These are phyloP conservation scores for Drosophila prostipennis DNA, from an alignment of 2,888 invertebrate species.

Conservation along the genomic window DNA sequence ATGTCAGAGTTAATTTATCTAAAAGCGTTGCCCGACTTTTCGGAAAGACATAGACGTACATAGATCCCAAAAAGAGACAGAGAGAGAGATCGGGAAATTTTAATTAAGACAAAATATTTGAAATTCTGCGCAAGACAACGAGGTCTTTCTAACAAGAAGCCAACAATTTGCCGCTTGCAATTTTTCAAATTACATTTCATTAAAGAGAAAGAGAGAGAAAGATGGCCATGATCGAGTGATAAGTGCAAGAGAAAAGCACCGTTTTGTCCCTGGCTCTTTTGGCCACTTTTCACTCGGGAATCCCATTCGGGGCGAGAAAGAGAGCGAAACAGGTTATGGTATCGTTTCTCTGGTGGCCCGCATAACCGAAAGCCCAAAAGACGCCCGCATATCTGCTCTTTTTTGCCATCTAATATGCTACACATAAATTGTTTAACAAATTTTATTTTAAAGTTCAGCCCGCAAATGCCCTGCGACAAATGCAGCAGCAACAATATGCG, in stretches of 20 bases:
- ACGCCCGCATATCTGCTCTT: conserved; percentile 57
- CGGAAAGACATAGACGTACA: conserved; percentile 3
- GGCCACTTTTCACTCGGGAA: conserved; percentile 43
- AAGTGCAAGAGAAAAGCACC: conserved; percentile 60
- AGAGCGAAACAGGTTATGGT: conserved; percentile 62
- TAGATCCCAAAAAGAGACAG: conserved; percentile 5
- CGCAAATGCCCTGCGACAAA: conserved; percentile 54
- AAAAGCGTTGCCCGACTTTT: conserved; percentile 69
- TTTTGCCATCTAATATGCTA: conserved; percentile 60
- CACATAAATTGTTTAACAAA: conserved; percentile 70
- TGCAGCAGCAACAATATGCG: conserved; percentile 34
- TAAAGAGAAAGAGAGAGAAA: conserved; percentile 46
- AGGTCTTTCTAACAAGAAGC: conserved; percentile 46
- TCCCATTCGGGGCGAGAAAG: conserved; percentile 24
- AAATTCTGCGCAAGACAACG: conserved; percentile 64
- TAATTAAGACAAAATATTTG: conserved; percentile 77
- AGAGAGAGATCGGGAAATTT: conserved; percentile 53
- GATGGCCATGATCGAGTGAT: conserved; percentile 34
- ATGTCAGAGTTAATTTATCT: conserved; percentile 72
- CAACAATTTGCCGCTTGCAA: conserved; percentile 72
- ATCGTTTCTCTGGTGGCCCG: conserved; percentile 50
- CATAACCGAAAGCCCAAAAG: conserved; percentile 44
- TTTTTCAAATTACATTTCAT: conserved; percentile 77
- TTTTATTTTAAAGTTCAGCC: conserved; percentile 67
- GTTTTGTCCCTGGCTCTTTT: conserved; percentile 65